These are phyloP conservation scores for Nannoperca australis DNA, from an alignment of 2,797 vertebrate species.

Conservation along the genomic window DNA sequence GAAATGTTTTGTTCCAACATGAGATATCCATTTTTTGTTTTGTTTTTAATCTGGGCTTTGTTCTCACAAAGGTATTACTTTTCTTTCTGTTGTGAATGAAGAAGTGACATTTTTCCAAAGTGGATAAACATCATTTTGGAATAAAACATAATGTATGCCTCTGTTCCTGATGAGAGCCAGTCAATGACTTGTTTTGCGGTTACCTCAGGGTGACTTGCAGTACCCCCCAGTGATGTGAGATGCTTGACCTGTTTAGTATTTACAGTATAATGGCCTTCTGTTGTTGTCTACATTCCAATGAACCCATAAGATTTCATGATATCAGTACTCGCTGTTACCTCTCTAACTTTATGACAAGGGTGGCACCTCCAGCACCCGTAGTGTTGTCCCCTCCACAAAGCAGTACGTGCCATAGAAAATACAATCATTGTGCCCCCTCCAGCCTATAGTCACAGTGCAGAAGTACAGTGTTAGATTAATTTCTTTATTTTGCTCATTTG, in stretches of 20 bases:
- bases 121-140: conserved; percentile 37
- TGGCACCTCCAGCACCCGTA: conserved; percentile 39
- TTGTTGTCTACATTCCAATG: conserved; percentile 77
- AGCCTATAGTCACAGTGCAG: conserved; percentile 51
- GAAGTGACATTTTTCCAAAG: conserved; percentile 12
- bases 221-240: conserved; percentile 64
- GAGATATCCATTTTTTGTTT: neutral
- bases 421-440: conserved; percentile 29
- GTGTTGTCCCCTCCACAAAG: conserved; percentile 42
- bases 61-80: conserved; percentile 15
- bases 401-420: conserved; percentile 71
- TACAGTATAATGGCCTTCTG: conserved; percentile 62
- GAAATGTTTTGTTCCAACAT: conserved; percentile 27
- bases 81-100: conserved; percentile 31
- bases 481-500: conserved; percentile 65
- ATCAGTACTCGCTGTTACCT: conserved; percentile 43
- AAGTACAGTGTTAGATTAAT: conserved; percentile 61
- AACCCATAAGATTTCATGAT: conserved; percentile 48
- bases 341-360: conserved; percentile 41
- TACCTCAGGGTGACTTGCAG: conserved; percentile 48
- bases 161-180: conserved; percentile 42
- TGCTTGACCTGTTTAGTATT: conserved; percentile 66
- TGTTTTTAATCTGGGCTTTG: neutral
- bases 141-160: conserved; percentile 22
- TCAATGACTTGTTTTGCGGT: conserved; percentile 38